Conservation (phyloP, 2,888 invertebrate genomes). For the Oscheius myriophilus region DNA sequence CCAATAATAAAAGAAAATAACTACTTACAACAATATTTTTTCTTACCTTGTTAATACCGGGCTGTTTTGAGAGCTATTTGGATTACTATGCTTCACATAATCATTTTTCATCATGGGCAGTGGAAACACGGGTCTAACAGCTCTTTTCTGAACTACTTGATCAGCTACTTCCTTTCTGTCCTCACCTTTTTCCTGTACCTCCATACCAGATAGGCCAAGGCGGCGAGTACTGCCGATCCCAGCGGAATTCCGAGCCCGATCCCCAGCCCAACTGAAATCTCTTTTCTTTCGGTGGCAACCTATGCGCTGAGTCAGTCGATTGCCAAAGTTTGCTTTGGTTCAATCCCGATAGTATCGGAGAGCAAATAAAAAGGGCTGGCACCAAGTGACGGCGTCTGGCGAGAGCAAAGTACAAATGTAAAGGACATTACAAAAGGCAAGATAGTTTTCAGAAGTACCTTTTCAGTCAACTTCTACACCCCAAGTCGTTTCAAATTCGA, state of each 20-base stretch:
- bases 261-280: constrained; percentile 43
- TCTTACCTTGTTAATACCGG: constrained; percentile 9
- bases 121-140: constrained; percentile 35
- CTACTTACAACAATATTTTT: too few species aligned
- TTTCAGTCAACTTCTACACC: too few species aligned
- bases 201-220: constrained; percentile 35
- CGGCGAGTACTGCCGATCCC: constrained; percentile 32
- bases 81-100: constrained; percentile 16
- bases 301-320: neutral
- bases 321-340: too few species aligned
- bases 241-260: constrained; percentile 46
- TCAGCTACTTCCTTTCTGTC: neutral
- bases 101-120: constrained; percentile 34
- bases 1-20: too few species aligned
- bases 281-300: neutral
- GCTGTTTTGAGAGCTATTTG: constrained; percentile 8
- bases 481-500: too few species aligned
- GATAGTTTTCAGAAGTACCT: too few species aligned
- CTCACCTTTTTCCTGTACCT: constrained; percentile 27
- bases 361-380: too few species aligned
- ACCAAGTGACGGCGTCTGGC: too few species aligned
- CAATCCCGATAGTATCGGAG: too few species aligned
- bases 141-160: constrained; percentile 14
- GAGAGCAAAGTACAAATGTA: too few species aligned
- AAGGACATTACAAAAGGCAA: too few species aligned